A percentile compares a stretch with the other conserved stretches of the same genome.
These are phyloP conservation scores for Sigmodon hispidus DNA, from an alignment of 2,113 vertebrate genomes.

Conservation along the genomic window DNA sequence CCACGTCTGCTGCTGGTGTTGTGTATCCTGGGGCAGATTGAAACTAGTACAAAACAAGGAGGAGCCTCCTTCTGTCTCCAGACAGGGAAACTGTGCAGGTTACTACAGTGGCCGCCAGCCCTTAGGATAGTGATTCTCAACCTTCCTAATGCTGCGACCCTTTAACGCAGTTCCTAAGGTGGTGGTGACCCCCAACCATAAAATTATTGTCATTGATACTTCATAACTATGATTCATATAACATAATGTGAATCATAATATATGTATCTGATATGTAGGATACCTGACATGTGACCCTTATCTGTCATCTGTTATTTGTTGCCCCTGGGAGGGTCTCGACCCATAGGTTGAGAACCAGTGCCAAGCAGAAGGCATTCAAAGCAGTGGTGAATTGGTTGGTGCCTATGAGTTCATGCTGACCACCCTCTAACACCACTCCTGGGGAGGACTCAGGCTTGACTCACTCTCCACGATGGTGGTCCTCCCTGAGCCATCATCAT, in stretches of 20 bases:
- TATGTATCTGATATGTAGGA: neutral
- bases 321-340: neutral
- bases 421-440: no score
- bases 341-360: neutral
- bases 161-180: neutral
- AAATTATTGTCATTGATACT: neutral
- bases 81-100: neutral
- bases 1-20: neutral
- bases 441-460: constrained; percentile 61
- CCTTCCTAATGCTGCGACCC: neutral
- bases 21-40: neutral
- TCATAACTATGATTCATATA: no score
- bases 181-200: neutral
- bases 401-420: neutral
- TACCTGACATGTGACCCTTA: neutral
- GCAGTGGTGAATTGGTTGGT: neutral
- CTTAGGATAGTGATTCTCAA: neutral
- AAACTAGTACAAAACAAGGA: neutral
- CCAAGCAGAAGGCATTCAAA: neutral
- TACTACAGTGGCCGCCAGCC: neutral
- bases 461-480: constrained; percentile 97
- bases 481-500: constrained; percentile 91
- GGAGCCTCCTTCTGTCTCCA: neutral
- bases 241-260: neutral
- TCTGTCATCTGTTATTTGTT: no score